phyloP scores from a whole-genome alignment of 2,113 vertebrate species.

The Patagioenas fasciata region DNA sequence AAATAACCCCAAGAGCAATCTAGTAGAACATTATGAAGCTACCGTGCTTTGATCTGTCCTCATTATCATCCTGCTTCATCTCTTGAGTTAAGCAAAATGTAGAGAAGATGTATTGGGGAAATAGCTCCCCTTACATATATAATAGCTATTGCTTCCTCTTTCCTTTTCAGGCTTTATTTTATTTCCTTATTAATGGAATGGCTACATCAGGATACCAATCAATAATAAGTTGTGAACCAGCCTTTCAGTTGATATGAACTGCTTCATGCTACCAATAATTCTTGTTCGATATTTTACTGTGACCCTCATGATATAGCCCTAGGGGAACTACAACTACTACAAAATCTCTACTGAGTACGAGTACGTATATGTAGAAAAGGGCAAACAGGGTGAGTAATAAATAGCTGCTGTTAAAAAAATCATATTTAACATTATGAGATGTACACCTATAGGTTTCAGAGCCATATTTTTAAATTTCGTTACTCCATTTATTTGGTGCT shows the following conservation, averaged over 20 bases:
- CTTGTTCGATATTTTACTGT: neutral
- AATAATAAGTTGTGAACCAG: neutral
- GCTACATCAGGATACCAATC: neutral
- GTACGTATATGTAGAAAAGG: neutral
- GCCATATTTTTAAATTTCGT: neutral
- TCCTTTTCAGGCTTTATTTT: neutral
- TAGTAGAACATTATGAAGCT: neutral
- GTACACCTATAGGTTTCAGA: neutral
- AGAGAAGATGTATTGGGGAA: neutral
- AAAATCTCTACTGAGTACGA: neutral
- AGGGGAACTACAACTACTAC: neutral
- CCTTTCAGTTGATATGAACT: neutral
- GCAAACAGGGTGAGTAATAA: neutral
- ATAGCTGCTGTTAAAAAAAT: constrained; percentile 26
- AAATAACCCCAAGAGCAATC: neutral
- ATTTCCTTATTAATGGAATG: neutral
- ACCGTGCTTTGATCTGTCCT: neutral
- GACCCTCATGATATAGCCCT: neutral
- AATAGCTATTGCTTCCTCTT: neutral
- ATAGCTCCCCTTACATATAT: neutral
- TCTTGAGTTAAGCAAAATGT: neutral
- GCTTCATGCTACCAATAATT: neutral
- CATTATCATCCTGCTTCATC: neutral
- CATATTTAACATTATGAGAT: neutral
- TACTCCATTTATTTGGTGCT: neutral